Evolutionary conservation across 30 jellyfish, hydroid and myxozoan genomes (phyloP).

Genomic region (Euphysa ruthae): DNA sequence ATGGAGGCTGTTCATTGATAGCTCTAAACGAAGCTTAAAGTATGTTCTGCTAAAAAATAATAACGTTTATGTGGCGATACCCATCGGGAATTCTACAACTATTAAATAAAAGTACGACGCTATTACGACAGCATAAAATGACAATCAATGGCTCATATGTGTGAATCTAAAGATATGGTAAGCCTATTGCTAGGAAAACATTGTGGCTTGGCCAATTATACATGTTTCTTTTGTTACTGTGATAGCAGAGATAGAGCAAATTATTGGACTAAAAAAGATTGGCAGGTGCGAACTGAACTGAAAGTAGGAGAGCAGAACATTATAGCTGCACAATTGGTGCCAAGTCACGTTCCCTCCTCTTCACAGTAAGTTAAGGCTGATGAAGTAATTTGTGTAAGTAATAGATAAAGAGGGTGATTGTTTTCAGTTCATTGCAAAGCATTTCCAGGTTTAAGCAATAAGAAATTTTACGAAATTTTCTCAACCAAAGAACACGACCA

Average conservation of each 20-base stretch:
- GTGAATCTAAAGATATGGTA: conserved; percentile 25
- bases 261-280: conserved; percentile 35
- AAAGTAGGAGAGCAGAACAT: conserved; percentile 5
- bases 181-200: conserved; percentile 28
- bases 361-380: conserved; percentile 16
- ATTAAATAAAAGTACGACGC: conserved; percentile 27
- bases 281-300: conserved; percentile 21
- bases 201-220: conserved; percentile 23
- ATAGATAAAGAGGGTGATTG: neutral
- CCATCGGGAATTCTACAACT: conserved; percentile 26
- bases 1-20: conserved; percentile 31
- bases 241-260: conserved; percentile 22
- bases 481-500: too few species aligned
- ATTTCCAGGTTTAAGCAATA: neutral
- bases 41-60: conserved; percentile 26
- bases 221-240: conserved; percentile 23
- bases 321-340: conserved; percentile 3
- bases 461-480: too few species aligned
- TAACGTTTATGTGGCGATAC: conserved; percentile 25
- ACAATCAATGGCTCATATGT: neutral
- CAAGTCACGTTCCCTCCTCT: conserved; percentile 29
- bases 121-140: conserved; percentile 5
- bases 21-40: conserved; percentile 10
- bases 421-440: neutral
- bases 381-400: neutral